phyloP scores from a whole-genome alignment of 2,888 invertebrate species.

The Noctua pronuba region DNA sequence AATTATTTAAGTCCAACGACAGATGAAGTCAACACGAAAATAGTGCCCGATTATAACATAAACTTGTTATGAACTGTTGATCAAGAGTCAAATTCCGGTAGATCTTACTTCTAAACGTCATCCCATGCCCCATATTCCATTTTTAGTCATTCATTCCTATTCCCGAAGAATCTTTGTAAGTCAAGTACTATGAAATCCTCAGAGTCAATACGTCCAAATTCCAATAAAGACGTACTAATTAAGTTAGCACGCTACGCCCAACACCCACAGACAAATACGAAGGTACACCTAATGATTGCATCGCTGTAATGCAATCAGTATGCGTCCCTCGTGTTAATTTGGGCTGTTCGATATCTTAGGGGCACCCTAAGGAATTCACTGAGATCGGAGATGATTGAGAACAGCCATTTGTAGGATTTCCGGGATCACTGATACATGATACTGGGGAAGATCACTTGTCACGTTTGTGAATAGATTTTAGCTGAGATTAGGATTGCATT shows the following conservation, averaged over 20 bases:
- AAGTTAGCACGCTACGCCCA: constrained; percentile 56
- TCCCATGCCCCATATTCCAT: not conserved
- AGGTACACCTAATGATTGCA: constrained; percentile 66
- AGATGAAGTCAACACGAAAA: not conserved
- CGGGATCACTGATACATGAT: not conserved
- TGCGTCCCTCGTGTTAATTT: constrained; percentile 47
- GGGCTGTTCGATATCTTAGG: constrained; percentile 26
- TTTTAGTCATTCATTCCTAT: not conserved
- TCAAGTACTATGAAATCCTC: not conserved
- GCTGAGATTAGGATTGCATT: not conserved
- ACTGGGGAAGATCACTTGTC: not conserved
- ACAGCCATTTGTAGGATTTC: constrained; percentile 27
- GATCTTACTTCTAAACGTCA: not conserved
- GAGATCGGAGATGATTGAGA: constrained; percentile 33
- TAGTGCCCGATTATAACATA: not conserved
- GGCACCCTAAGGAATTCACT: constrained; percentile 29
- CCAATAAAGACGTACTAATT: constrained; percentile 45
- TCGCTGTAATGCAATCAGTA: constrained; percentile 62
- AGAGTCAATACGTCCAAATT: constrained; percentile 2
- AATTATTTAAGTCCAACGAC: not conserved
- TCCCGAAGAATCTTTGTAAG: not conserved
- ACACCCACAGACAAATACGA: constrained; percentile 55
- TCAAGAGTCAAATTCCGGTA: not conserved
- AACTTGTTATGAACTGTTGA: not conserved
- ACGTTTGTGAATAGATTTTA: not conserved